Evolutionary conservation across 2,888 invertebrate species (phyloP).

Genomic region (Acanthosepion lycidas): DNA sequence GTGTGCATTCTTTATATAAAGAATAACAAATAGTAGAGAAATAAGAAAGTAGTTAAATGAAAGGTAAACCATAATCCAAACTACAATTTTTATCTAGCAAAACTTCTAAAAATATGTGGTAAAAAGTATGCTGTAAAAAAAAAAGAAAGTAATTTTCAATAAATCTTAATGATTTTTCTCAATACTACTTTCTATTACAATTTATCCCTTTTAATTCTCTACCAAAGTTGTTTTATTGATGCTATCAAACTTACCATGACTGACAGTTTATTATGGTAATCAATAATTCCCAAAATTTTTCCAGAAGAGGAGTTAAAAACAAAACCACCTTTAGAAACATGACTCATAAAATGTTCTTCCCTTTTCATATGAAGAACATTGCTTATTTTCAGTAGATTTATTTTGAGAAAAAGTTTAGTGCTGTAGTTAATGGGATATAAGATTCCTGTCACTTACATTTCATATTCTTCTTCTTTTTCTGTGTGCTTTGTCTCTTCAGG

Average conservation of each 20-base stretch:
- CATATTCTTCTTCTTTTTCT: too few species aligned
- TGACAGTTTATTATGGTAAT: background rate
- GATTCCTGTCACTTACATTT: too few species aligned
- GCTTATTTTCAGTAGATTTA: too few species aligned
- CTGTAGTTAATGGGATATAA: too few species aligned
- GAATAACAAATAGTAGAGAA: too few species aligned
- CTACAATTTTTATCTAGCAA: background rate
- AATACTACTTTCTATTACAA: background rate
- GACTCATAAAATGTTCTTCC: background rate
- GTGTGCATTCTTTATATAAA: too few species aligned
- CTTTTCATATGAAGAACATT: background rate
- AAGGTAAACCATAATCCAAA: background rate
- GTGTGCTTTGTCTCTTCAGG: too few species aligned
- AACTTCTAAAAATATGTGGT: too few species aligned
- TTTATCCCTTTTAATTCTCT: background rate
- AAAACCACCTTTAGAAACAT: background rate
- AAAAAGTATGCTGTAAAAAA: background rate
- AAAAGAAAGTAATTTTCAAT: background rate
- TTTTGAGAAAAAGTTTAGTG: too few species aligned
- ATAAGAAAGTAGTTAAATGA: background rate
- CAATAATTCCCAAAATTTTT: background rate
- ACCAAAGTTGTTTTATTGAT: background rate
- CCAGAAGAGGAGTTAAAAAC: background rate
- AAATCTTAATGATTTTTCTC: slow-evolving; percentile 2
- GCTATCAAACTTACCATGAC: background rate